Base-by-base conservation (phyloP, 2,888 invertebrate species). In the Archips crataeganus region DNA sequence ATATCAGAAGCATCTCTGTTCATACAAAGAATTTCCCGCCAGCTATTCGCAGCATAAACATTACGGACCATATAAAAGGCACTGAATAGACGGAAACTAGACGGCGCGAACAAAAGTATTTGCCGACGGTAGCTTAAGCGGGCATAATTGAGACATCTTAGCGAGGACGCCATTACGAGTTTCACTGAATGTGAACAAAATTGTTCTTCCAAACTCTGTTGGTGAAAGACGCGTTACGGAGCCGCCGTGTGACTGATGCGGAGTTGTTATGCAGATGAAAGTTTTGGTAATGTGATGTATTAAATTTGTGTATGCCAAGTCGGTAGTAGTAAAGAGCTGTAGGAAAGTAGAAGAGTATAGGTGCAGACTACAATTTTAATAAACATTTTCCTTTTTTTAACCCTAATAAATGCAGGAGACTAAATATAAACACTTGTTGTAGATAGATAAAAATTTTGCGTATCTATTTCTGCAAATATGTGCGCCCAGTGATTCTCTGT, bases 131-230 rank as follows among this genome's bases (percentile, higher is more conserved):
- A 45, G 69, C 69, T 68, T 84, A 82, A 81, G 80, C 78, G 81
- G 80, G 81, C 80, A 80, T 87, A 87, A 87, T 87, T 84, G 84
- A 85, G 82, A 82, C 83, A 80, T 85, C 83, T 85, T 81, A 79
- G 79, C 72, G 80, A 78, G 76, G 80, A 83, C 79, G 80, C 79
- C 79, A 81, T 85, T 83, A 83, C 78, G 77, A 81, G 83, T 82
- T 84, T 77, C 79, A 72, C 77, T 77, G 77, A 81, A 83, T 82
- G 81, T 77, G 79, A 81, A 81, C 78, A 75, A 75, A 85, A 82
- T 81, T 82, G 80, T 83, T 81, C 81, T 81, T 79, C 74, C 69
- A 32, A 80, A 82, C 73, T 69, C 59, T 36, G 59, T 62, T 60
- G 59, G 51, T 42, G 51, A 64, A 68, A 72, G 69, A 61, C 65